These are phyloP conservation scores for Druon quercuslanigerum DNA, from an alignment of 1,140 invertebrate genomes.

Conservation along the genomic window DNA sequence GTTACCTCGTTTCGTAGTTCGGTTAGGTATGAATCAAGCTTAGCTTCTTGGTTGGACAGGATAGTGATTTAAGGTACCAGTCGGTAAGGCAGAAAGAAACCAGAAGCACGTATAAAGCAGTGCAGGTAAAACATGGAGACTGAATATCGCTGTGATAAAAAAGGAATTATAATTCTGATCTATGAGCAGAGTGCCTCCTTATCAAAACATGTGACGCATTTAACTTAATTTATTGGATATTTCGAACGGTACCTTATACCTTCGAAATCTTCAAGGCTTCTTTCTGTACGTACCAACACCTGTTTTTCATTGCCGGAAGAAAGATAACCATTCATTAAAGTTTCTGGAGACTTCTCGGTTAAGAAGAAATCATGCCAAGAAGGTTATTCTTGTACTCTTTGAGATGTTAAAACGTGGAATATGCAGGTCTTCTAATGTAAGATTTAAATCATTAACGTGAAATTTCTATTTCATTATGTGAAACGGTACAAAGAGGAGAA, in stretches of 20 bases:
- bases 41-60: neutral
- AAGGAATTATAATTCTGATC: neutral
- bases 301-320: neutral
- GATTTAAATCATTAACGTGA: neutral
- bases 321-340: constrained; percentile 6
- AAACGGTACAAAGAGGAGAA: too few species aligned
- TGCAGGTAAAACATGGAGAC: constrained; percentile 3
- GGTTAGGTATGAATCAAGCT: constrained; percentile 12
- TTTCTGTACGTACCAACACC: neutral
- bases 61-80: constrained; percentile 20
- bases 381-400: too few species aligned
- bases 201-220: neutral
- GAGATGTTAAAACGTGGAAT: too few species aligned
- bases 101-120: constrained; percentile 17
- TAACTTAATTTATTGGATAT: constrained; percentile 3
- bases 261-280: neutral
- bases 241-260: neutral
- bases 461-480: too few species aligned
- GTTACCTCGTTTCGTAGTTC: neutral
- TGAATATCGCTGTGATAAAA: neutral
- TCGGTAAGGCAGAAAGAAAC: neutral
- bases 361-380: too few species aligned
- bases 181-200: neutral
- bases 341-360: neutral
- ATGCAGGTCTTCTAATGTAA: neutral